Evolutionary conservation across 1,140 invertebrate genomes (phyloP).

Genomic region (Semibalanus balanoides): DNA sequence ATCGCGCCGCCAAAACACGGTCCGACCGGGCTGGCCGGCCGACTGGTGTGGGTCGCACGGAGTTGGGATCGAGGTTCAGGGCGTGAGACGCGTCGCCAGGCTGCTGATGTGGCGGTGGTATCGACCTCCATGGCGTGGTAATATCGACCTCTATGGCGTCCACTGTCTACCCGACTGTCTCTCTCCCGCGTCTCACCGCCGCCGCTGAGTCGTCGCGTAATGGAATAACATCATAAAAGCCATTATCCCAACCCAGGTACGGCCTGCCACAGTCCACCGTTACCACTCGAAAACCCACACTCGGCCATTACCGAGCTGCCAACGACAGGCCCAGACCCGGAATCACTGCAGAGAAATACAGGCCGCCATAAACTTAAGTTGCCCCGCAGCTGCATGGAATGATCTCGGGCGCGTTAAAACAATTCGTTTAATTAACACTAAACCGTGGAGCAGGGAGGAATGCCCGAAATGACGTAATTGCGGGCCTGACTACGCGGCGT

Average conservation of each 20-base stretch:
- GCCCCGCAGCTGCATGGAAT: not conserved
- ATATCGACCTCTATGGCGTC: no score
- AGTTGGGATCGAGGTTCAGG: no score
- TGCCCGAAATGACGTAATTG: not conserved
- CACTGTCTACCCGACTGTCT: no score
- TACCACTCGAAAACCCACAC: not conserved
- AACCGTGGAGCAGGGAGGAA: not conserved
- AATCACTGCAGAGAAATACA: not conserved
- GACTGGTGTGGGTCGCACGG: no score
- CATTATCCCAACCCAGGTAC: not conserved
- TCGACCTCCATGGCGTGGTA: no score
- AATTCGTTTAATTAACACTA: constrained; percentile 1
- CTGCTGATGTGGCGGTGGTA: no score
- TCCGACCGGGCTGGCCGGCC: no score
- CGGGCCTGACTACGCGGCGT: no score
- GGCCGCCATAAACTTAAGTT: not conserved
- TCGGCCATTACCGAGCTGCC: not conserved
- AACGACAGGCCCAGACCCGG: not conserved
- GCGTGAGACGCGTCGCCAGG: no score
- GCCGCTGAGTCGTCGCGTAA: not conserved
- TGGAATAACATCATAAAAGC: constrained; percentile 2
- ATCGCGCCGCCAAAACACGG: not conserved
- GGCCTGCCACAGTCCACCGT: not conserved
- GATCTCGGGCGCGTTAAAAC: not conserved
- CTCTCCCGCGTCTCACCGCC: no score